Evolutionary conservation across 2,888 invertebrate species (phyloP).

Genomic region (Eupithecia dodoneata): DNA sequence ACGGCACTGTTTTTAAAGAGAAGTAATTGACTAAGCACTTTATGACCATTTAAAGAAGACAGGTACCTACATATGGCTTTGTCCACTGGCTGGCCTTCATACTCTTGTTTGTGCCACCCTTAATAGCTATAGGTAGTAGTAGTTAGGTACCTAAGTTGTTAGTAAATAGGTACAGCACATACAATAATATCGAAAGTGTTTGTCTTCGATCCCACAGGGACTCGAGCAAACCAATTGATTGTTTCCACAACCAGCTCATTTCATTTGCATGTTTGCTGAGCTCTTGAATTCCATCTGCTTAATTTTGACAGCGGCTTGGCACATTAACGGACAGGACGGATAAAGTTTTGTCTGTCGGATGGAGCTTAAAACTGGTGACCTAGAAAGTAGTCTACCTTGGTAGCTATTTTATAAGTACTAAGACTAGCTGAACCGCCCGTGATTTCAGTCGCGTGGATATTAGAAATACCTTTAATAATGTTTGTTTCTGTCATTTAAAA

Average conservation of each 20-base stretch:
- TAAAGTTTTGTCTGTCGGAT: neutral
- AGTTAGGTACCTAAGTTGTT: neutral
- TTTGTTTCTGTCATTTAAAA: too few relatives aligned
- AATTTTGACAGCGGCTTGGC: neutral
- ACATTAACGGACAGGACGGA: neutral
- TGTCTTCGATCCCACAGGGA: neutral
- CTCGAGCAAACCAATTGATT: constrained; percentile 1
- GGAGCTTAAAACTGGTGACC: neutral
- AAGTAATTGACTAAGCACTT: too few relatives aligned
- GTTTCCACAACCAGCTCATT: constrained; percentile 8
- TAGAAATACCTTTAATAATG: too few relatives aligned
- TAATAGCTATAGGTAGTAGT: neutral
- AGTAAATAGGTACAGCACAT: neutral
- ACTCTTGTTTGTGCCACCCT: neutral
- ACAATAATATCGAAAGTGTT: neutral
- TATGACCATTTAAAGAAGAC: too few relatives aligned
- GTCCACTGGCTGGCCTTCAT: neutral
- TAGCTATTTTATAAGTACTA: neutral
- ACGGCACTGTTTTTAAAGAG: too few relatives aligned
- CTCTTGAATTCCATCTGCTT: constrained; percentile 7
- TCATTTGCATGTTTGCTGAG: constrained; percentile 8
- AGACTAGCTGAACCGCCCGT: too few relatives aligned
- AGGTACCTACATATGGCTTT: neutral
- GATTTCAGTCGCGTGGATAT: too few relatives aligned
- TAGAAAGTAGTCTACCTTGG: neutral